phyloP scores from a whole-genome alignment of 2,888 invertebrate species.

The Calliscelio sp. region DNA sequence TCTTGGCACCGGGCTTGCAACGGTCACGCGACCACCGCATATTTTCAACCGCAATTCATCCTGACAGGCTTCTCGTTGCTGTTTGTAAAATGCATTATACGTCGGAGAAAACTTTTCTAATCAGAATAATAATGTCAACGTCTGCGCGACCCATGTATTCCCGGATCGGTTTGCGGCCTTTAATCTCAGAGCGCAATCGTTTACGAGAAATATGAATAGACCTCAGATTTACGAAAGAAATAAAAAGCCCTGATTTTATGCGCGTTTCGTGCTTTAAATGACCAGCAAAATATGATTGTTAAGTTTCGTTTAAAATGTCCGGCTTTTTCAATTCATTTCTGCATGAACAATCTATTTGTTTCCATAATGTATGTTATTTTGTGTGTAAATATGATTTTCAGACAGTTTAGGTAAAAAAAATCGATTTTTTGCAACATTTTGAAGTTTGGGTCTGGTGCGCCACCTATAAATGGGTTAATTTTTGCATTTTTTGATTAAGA shows the following conservation, averaged over 20 bases:
- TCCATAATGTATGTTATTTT: no score
- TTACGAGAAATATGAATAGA: conserved; percentile 22
- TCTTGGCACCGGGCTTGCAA: conserved; percentile 63
- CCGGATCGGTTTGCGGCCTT: conserved; percentile 47
- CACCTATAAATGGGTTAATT: no score
- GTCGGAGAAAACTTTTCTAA: conserved; percentile 62
- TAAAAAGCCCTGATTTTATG: conserved; percentile 1
- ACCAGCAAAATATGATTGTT: conserved; percentile 9
- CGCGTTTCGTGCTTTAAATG: conserved; percentile 22
- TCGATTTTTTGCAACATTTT: no score
- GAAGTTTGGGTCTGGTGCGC: no score
- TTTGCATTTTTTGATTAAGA: no score
- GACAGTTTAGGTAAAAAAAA: no score
- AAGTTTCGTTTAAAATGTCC: conserved; percentile 12
- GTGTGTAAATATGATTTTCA: no score
- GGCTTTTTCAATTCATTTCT: conserved; percentile 20
- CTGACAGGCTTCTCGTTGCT: conserved; percentile 61
- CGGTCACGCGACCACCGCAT: conserved; percentile 69
- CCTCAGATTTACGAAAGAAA: conserved; percentile 9
- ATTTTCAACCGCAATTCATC: conserved; percentile 69
- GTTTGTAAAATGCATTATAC: conserved; percentile 63
- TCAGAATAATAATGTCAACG: conserved; percentile 68
- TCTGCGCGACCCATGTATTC: conserved; percentile 17
- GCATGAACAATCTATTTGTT: no score
- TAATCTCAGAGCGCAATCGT: conserved; percentile 22